These are phyloP conservation scores for Rhinoraja longicauda DNA, from an alignment of 2,797 vertebrate species.

Conservation along the genomic window DNA sequence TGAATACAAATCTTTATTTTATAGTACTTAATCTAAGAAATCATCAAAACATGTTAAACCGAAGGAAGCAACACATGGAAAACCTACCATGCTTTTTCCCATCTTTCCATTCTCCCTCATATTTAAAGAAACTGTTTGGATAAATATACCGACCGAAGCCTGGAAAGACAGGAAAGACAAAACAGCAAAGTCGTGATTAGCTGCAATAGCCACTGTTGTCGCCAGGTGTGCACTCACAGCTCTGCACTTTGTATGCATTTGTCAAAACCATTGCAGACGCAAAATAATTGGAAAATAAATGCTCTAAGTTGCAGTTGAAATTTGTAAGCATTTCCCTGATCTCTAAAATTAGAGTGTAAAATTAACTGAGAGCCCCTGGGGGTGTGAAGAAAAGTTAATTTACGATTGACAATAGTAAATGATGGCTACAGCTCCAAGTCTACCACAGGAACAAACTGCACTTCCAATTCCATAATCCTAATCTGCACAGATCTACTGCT, in stretches of 20 bases:
- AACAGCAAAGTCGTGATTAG: not conserved
- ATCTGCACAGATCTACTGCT: not conserved
- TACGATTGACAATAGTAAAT: not conserved
- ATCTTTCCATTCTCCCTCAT: conserved; percentile 58
- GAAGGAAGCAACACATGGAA: not conserved
- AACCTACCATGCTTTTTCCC: conserved; percentile 57
- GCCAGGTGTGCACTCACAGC: too few species aligned
- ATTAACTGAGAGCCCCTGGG: not conserved
- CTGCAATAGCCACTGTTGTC: not conserved
- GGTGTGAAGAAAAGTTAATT: not conserved
- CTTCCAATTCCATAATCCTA: not conserved
- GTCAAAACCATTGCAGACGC: not conserved
- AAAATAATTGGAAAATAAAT: not conserved
- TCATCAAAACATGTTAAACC: not conserved
- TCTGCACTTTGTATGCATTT: not conserved
- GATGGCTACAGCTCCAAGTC: not conserved
- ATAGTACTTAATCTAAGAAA: not conserved
- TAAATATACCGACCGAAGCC: conserved; percentile 55
- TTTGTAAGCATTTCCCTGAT: not conserved
- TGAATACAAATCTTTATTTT: not conserved
- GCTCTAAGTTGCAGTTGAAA: not conserved
- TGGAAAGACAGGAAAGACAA: conserved; percentile 39
- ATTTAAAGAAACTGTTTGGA: conserved; percentile 57
- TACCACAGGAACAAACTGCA: not conserved
- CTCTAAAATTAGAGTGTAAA: not conserved